Conservation (phyloP, 2,797 vertebrate genomes). For the Rallus crepitans region DNA sequence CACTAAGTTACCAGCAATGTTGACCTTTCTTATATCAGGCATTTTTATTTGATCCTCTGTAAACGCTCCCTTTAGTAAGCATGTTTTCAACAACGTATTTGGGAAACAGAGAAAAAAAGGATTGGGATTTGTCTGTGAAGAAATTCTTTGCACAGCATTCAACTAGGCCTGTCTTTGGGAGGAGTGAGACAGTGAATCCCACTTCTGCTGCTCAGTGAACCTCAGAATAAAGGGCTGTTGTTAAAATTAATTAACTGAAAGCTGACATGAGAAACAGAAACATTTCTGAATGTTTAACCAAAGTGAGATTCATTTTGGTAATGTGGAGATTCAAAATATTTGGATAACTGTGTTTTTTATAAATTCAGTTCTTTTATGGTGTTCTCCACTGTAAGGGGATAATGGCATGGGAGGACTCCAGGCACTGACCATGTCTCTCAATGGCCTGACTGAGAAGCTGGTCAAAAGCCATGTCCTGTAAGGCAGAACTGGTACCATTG, state of each 20-base stretch:
- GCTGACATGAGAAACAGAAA: neutral
- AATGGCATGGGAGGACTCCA: neutral
- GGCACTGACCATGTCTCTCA: neutral
- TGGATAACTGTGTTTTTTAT: neutral
- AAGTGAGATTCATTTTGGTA: neutral
- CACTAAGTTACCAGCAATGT: neutral
- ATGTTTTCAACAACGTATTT: neutral
- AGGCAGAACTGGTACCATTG: neutral
- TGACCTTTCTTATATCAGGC: neutral
- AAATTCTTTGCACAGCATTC: neutral
- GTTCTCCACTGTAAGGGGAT: neutral
- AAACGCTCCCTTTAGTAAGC: neutral
- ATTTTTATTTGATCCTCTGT: neutral
- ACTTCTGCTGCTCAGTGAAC: neutral
- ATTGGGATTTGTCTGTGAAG: neutral
- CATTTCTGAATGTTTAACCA: neutral
- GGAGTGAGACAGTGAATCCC: neutral
- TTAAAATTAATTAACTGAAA: neutral
- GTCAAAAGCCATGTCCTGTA: neutral
- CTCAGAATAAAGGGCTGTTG: neutral
- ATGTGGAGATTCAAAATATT: neutral
- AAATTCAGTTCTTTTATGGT: accelerated
- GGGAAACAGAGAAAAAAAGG: neutral
- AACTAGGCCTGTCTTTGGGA: neutral
- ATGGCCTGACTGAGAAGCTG: neutral